Evolutionary conservation across 1,140 invertebrate species (phyloP).

Genomic region (Drosophila arizonae): DNA sequence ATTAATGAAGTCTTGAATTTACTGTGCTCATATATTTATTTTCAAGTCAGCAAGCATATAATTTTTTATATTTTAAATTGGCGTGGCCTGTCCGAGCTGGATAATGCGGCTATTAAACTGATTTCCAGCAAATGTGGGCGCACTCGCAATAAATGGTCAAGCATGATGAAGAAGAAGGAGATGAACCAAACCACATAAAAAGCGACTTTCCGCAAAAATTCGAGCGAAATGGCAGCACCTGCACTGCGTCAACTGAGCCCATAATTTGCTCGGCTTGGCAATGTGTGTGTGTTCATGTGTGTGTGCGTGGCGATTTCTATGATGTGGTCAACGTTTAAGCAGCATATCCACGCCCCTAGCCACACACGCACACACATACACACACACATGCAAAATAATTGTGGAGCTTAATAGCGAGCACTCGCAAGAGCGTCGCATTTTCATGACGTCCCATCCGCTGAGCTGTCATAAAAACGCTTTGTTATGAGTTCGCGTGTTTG

Average conservation of each 20-base stretch:
- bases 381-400: slow-evolving; percentile 48
- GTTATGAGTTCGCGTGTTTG: slow-evolving; percentile 37
- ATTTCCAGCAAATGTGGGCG: slow-evolving; percentile 16
- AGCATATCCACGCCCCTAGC: slow-evolving; percentile 13
- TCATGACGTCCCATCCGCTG: slow-evolving; percentile 59
- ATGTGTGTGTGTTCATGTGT: slow-evolving; percentile 40
- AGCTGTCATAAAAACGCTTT: slow-evolving; percentile 71
- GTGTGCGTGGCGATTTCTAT: slow-evolving; percentile 39
- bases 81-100: slow-evolving; percentile 1
- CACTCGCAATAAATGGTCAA: slow-evolving; percentile 9
- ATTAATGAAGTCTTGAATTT: neutral
- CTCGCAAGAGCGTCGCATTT: slow-evolving; percentile 50
- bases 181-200: slow-evolving; percentile 35
- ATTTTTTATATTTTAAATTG: slow-evolving; percentile 21
- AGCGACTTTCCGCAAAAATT: slow-evolving; percentile 47
- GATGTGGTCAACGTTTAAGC: slow-evolving; percentile 44
- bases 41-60: neutral
- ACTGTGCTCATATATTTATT: neutral
- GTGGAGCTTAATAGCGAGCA: slow-evolving; percentile 55
- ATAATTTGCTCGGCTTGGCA: slow-evolving; percentile 44
- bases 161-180: neutral
- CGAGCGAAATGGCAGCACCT: slow-evolving; percentile 64
- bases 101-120: slow-evolving; percentile 17
- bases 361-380: neutral
- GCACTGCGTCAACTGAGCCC: slow-evolving; percentile 66